Base-by-base conservation (phyloP, 1,140 invertebrate genomes). In the Tetragonula clypearis region DNA sequence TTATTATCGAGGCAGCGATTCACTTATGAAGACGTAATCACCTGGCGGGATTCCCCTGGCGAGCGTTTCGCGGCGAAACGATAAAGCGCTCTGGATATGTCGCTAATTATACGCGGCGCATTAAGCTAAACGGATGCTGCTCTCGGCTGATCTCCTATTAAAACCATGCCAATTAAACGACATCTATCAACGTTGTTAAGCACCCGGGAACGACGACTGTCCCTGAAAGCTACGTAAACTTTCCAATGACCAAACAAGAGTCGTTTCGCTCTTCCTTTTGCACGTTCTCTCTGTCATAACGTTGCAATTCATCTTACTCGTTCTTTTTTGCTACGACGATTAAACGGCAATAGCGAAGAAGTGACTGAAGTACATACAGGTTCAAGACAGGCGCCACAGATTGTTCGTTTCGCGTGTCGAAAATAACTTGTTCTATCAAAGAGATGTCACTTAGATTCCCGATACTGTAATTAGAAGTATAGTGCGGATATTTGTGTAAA, bases 1-100 rank as follows among this genome's bases (percentile, higher is more conserved):
- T 53, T 56, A 76, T 82, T 65, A 82, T 82, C 71, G 60, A 19
- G 6, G 73, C 14, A 35, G 60, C 80, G 72, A 82, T 75, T 88
- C 86, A 71, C 60, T 66, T 88, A 88, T 88, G 83, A 88, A 81
- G 58, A 87, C 68, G 86, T 85, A 88, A 88, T 88, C 83, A 75
- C 66, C 65, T 49, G 41, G 69, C 53, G 53, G 76, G 69, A 56
- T 56, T 73, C 72, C 65, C 72, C 26, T 79, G 26, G 3, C 66
- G 49, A 79, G 60, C 75, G 76, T 83, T 73, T 41, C 56, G 65
- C n/a, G 30, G 62, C 56, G 23, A 77, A 73, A 35, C 80, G 86
- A 88, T 88, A 82, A 88, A 88, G 86, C 79, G 86, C 79, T 85
- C 66, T 62, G 73, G 56, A 85, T 87, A 85, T 58, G 77, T 62